Percentiles rank a stretch among this genome's conserved stretches.
These are phyloP conservation scores for Callosobruchus maculatus DNA, from an alignment of 2,888 invertebrate species.

Conservation along the genomic window DNA sequence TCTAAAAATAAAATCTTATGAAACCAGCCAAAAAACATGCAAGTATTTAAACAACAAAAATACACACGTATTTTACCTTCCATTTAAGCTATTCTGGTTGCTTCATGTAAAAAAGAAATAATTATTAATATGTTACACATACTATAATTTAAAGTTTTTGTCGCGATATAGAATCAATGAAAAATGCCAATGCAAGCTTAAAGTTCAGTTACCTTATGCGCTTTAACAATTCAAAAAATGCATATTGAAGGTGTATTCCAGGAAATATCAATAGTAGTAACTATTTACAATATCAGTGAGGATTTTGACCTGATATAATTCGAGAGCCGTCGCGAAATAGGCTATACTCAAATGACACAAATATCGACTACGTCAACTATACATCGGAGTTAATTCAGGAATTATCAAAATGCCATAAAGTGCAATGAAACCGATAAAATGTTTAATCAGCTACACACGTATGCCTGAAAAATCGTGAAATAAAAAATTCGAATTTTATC, in stretches of 20 bases:
- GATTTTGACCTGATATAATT: not conserved
- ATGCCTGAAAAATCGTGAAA: not conserved
- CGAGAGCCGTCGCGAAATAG: not conserved
- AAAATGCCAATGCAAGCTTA: not conserved
- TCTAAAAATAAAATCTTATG: not conserved
- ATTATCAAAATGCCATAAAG: not conserved
- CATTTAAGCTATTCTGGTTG: not conserved
- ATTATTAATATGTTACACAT: not conserved
- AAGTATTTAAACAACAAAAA: not conserved
- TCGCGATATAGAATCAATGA: not conserved
- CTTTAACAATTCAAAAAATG: not conserved
- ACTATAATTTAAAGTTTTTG: too few relatives aligned
- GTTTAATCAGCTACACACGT: not conserved
- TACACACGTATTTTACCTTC: not conserved
- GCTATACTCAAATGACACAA: not conserved
- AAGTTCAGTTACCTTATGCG: not conserved
- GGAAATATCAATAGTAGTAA: not conserved
- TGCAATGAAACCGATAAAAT: not conserved
- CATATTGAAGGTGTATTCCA: not conserved
- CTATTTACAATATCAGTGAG: not conserved
- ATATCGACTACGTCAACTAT: not conserved
- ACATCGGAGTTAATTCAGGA: not conserved
- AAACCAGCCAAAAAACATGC: not conserved
- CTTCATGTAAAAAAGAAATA: not conserved
- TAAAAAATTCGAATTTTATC: not conserved